A percentile compares a stretch with the other conserved stretches of the same genome.
These are phyloP conservation scores for Arion vulgaris DNA, from an alignment of 1,140 invertebrate species.

Conservation along the genomic window DNA sequence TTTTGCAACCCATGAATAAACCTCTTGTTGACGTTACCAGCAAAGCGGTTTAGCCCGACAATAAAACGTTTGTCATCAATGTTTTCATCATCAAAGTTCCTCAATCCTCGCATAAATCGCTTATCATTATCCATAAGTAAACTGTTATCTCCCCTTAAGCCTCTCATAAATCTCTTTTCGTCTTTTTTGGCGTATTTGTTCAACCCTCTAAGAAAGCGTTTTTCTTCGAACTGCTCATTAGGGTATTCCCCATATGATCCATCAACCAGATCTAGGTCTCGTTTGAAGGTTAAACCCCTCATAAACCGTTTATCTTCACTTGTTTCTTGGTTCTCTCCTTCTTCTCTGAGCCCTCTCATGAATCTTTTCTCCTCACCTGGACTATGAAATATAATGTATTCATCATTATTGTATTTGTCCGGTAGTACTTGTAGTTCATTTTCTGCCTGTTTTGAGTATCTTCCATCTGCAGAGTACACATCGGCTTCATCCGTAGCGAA, in stretches of 20 bases:
- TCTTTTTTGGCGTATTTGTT: background rate
- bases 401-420: no score
- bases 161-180: constrained; percentile 3
- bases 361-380: background rate
- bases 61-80: background rate
- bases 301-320: constrained; percentile 1
- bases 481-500: no score
- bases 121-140: background rate
- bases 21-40: background rate
- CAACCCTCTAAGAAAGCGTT: background rate
- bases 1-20: background rate
- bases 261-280: background rate
- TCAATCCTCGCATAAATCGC: background rate
- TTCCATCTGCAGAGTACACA: no score
- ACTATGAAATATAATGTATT: no score
- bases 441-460: no score
- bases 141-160: background rate
- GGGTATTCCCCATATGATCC: no score
- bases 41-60: background rate
- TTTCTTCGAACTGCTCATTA: background rate
- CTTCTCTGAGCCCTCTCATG: background rate
- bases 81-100: background rate
- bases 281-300: background rate
- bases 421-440: no score
- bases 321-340: background rate